A percentile compares a stretch with the other conserved stretches of the same genome.
These are phyloP conservation scores for Calvadosia cruxmelitensis DNA, from an alignment of 30 jellyfish, hydroid and myxozoan species.

Conservation along the genomic window DNA sequence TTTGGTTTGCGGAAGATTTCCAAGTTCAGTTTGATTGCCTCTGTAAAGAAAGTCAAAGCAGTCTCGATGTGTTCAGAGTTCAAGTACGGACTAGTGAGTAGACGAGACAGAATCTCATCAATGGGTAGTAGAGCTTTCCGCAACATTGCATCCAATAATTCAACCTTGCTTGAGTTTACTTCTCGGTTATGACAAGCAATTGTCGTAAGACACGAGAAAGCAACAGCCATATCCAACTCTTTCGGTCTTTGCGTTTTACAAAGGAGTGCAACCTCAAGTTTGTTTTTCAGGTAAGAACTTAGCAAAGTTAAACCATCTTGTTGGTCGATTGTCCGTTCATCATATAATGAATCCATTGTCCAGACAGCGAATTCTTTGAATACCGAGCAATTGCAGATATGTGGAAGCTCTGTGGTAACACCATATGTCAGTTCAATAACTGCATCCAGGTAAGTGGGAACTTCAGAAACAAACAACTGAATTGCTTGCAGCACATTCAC, in stretches of 20 bases:
- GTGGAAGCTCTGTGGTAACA: not conserved
- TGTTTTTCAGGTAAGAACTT: not conserved
- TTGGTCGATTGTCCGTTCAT: not conserved
- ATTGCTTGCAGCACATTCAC: not conserved
- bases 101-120: not conserved
- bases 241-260: too few relatives aligned
- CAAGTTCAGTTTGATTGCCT: too few relatives aligned
- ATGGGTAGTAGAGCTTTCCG: not conserved
- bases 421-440: not conserved
- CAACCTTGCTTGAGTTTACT: not conserved
- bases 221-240: not conserved
- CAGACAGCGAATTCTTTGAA: not conserved
- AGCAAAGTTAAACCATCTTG: not conserved
- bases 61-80: not conserved
- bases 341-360: not conserved
- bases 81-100: not conserved
- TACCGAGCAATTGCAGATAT: too few relatives aligned
- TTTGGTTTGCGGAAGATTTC: too few relatives aligned
- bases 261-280: not conserved
- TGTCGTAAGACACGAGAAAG: not conserved
- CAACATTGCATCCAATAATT: not conserved
- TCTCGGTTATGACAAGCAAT: not conserved
- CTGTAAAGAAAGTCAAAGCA: not conserved
- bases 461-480: not conserved
- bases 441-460: not conserved